Evolutionary conservation across 1,140 invertebrate species (phyloP).

Genomic region (Gonatopus flavifemur): DNA sequence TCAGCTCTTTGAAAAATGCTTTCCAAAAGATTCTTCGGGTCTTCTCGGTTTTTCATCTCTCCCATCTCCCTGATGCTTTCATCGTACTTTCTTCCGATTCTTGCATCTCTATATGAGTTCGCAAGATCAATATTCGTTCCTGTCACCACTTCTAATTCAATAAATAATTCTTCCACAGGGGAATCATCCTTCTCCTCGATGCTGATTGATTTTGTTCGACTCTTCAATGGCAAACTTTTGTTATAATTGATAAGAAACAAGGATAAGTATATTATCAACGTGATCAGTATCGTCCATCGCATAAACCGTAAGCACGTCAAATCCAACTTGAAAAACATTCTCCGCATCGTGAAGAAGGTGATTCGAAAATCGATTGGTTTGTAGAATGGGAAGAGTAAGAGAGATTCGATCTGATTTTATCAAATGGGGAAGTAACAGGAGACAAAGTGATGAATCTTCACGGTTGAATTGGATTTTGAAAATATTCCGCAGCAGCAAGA

Average conservation of each 20-base stretch:
- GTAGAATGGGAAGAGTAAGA: background rate
- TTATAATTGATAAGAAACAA: constrained; percentile 44
- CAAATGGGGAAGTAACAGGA: background rate
- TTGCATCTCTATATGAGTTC: constrained; percentile 10
- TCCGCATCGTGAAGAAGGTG: constrained; percentile 9
- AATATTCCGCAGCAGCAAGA: background rate
- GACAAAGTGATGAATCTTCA: constrained; percentile 24
- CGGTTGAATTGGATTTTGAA: constrained; percentile 1
- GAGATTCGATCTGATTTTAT: background rate
- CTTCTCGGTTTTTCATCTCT: constrained; percentile 35
- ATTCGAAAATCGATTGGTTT: background rate
- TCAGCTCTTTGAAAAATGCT: constrained; percentile 69
- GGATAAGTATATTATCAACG: constrained; percentile 44
- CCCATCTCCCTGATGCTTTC: constrained; percentile 25
- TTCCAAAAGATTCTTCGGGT: constrained; percentile 54
- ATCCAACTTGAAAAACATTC: constrained; percentile 10
- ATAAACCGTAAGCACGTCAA: constrained; percentile 30
- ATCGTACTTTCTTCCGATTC: constrained; percentile 15
- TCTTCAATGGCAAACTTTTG: constrained; percentile 39
- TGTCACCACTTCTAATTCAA: constrained; percentile 37
- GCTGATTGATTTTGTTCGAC: background rate
- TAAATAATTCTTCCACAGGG: constrained; percentile 35
- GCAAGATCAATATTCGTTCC: constrained; percentile 17
- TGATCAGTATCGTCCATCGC: constrained; percentile 45
- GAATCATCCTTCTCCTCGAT: constrained; percentile 11